Evolutionary conservation across 2,113 vertebrate genomes (phyloP).

Genomic region (Myotis brandtii): DNA sequence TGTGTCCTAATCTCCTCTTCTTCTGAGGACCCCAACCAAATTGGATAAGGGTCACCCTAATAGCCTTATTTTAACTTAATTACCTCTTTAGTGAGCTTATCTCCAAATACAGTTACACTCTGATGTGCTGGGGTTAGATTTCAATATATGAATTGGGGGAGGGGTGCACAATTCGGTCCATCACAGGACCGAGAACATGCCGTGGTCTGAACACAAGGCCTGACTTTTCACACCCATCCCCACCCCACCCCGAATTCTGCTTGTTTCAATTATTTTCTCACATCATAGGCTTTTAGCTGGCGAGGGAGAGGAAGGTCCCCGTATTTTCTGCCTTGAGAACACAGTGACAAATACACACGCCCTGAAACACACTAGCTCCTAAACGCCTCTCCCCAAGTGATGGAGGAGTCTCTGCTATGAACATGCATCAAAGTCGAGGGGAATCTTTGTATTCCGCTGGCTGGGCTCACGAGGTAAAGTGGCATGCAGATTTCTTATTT

Average conservation of each 20-base stretch:
- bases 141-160: background rate
- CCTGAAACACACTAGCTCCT: constrained; percentile 44
- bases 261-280: background rate
- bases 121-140: background rate
- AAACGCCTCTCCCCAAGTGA: constrained; percentile 53
- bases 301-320: background rate
- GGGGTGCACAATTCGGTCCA: background rate
- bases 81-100: background rate
- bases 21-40: background rate
- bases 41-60: background rate
- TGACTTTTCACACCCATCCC: background rate
- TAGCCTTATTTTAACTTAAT: background rate
- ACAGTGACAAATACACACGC: background rate
- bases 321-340: background rate
- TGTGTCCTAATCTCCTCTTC: background rate
- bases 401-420: constrained; percentile 80
- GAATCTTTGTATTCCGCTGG: constrained; percentile 86
- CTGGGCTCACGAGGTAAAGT: constrained; percentile 89
- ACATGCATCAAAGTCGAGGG: constrained; percentile 86
- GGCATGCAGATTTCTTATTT: constrained; percentile 92
- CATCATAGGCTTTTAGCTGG: background rate
- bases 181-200: background rate
- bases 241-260: background rate
- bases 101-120: background rate
- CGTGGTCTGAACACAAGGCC: background rate